Conservation (phyloP, 1,140 invertebrate species). For the Drosophila kurseongensis region DNA sequence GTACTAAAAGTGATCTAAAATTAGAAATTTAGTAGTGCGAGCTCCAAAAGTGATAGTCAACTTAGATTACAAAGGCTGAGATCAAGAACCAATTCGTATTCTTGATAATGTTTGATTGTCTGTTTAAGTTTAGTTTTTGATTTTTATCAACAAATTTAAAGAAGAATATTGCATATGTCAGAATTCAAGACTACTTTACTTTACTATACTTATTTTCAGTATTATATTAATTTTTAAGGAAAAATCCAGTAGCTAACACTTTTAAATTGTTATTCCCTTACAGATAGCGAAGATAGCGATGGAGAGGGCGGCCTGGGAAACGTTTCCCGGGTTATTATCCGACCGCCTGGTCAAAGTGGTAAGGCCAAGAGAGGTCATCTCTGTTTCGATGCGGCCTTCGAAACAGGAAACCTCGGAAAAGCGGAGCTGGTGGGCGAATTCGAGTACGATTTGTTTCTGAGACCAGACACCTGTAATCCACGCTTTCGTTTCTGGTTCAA, state of each 20-base stretch:
- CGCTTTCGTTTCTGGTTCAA: constrained; percentile 98
- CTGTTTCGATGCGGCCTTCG: constrained; percentile 98
- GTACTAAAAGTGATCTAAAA: constrained; percentile 60
- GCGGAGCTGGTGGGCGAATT: constrained; percentile 97
- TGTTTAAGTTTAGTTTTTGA: not conserved
- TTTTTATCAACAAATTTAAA: not conserved
- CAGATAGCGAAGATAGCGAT: constrained; percentile 98
- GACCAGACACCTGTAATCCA: constrained; percentile 98
- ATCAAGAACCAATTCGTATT: constrained; percentile 14
- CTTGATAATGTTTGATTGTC: no score
- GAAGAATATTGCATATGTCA: no score
- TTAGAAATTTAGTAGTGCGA: no score
- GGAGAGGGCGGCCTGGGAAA: constrained; percentile 97
- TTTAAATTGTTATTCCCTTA: constrained; percentile 12
- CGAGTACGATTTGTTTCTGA: constrained; percentile 98
- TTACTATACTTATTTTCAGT: no score
- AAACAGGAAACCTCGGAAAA: constrained; percentile 97
- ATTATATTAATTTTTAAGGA: no score
- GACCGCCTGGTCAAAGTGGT: constrained; percentile 96
- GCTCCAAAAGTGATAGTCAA: not conserved
- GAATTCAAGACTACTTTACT: no score
- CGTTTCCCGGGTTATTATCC: constrained; percentile 95
- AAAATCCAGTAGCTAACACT: not conserved
- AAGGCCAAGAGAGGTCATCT: constrained; percentile 93
- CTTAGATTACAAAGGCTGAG: constrained; percentile 6